Base-by-base conservation (phyloP, 2,888 invertebrate genomes). In the Agrochola litura region DNA sequence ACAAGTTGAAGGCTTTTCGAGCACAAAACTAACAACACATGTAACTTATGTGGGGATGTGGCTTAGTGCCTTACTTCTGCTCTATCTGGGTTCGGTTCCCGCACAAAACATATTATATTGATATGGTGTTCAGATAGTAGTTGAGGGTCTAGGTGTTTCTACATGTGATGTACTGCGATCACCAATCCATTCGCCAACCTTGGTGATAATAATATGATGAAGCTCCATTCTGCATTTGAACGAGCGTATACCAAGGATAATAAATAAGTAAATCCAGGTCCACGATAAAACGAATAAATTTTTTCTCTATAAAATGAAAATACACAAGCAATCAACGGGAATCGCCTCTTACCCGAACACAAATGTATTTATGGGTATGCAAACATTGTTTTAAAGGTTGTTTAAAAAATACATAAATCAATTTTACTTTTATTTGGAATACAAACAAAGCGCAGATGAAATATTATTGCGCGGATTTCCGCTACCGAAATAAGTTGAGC, bases 301-400 rank as follows among this genome's bases (percentile, higher is more conserved):
- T 56, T 41, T 56, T 54, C 14, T 49, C 30, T 37, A 70, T 70
- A 56, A 61, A 61, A 67, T 77, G 14, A 78, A 82, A 81, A 78
- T 56, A 77, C 52, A 79, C 66, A 60, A 49, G 63, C 79, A 83
- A 83, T 74, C 70, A 71, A 79, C 67, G 66, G 58, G 63, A 82
- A 82, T 78, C 74, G 69, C 61, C 83, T 79, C 73, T 68, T 81
- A 61, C 68, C 14, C 37, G 78, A 72, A 77, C 72, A 69, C 41
- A 81, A 78, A 73, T 79, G 83, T 75, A 82, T 82, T 83, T 68
- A 79, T 74, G 63, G 58, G 14, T 67, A 30, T 41, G 54, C 74
- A 83, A 82, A 83, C 79, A 82, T 83, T 83, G 83, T 75, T 83
- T 71, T 68, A 83, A 83, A 82, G 78, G 82, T 81, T 81, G 63